A percentile compares a stretch with the other conserved stretches of the same genome.
Evolutionary conservation across 1,140 invertebrate species (phyloP).

Genomic region (Bombyx mori): ASM3026992v2 NC_085129.1:9469001-9469500

Average conservation of each 20-base stretch:
- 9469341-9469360: not conserved
- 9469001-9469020: too few relatives aligned
- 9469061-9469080: too few relatives aligned
- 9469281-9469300: constrained; percentile 50
- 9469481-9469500: too few relatives aligned
- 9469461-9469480: too few relatives aligned
- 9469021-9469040: too few relatives aligned
- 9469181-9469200: constrained; percentile 60
- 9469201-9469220: constrained; percentile 76
- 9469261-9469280: constrained; percentile 70
- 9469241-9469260: constrained; percentile 75
- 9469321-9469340: constrained; percentile 33
- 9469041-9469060: too few relatives aligned
- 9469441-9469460: too few relatives aligned
- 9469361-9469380: too few relatives aligned
- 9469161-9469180: constrained; percentile 47
- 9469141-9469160: constrained; percentile 46
- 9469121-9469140: not conserved
- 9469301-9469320: constrained; percentile 53
- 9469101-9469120: not conserved
- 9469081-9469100: not conserved
- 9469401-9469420: too few relatives aligned
- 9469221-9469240: constrained; percentile 69
- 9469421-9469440: too few relatives aligned
- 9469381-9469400: too few relatives aligned